phyloP scores from a whole-genome alignment of 2,113 vertebrate species.

The Castor canadensis region DNA sequence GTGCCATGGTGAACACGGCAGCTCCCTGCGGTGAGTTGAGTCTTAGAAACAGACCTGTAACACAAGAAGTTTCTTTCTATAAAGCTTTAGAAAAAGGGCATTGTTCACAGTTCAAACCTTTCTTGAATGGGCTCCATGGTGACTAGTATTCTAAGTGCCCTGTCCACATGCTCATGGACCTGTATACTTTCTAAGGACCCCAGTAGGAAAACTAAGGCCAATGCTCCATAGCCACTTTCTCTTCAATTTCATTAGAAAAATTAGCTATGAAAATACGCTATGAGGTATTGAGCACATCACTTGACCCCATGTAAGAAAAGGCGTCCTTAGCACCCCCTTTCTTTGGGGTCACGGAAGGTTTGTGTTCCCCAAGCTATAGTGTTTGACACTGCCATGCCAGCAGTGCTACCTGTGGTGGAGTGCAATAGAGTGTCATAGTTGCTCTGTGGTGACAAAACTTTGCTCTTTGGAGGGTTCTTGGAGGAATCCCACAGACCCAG shows the following conservation, averaged over 20 bases:
- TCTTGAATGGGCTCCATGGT: not conserved
- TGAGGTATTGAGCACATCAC: not conserved
- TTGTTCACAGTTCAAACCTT: not conserved
- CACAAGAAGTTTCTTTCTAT: too few relatives aligned
- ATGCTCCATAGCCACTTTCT: not conserved
- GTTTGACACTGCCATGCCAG: not conserved
- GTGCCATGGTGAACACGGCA: too few relatives aligned
- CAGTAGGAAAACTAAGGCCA: not conserved
- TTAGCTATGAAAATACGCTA: not conserved
- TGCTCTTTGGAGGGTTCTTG: too few relatives aligned
- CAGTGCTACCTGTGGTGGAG: accelerated
- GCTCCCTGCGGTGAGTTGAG: not conserved
- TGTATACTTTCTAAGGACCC: not conserved
- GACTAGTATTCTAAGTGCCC: not conserved
- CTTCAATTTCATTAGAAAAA: not conserved
- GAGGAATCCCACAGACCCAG: not conserved
- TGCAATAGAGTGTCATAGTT: accelerated
- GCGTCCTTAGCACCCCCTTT: accelerated
- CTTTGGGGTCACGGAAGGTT: not conserved
- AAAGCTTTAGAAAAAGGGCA: not conserved
- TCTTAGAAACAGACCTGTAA: not conserved
- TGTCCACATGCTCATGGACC: too few relatives aligned
- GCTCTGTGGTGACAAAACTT: not conserved
- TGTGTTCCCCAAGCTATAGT: too few relatives aligned
- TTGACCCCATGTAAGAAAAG: accelerated